Percentiles rank a stretch among this genome's conserved stretches.
These are phyloP conservation scores for Sminthurides aquaticus DNA, from an alignment of 2,888 invertebrate genomes.

Conservation along the genomic window DNA sequence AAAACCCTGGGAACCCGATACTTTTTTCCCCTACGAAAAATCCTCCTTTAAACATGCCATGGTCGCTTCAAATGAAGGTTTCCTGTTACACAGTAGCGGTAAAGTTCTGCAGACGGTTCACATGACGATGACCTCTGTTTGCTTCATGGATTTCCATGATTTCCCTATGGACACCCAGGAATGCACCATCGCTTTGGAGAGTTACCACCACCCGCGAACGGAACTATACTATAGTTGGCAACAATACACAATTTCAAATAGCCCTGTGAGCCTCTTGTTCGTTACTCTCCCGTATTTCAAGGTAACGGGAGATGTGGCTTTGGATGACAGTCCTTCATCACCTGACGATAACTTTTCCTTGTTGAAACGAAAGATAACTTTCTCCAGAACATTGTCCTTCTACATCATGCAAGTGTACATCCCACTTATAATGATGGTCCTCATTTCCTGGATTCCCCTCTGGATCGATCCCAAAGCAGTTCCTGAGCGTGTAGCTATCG, in stretches of 20 bases:
- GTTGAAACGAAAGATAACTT: background rate
- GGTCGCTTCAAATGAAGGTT: background rate
- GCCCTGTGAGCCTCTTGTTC: background rate
- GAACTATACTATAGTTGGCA: conserved; percentile 6
- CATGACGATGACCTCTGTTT: background rate
- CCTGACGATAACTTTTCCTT: background rate
- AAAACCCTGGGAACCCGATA: conserved; percentile 12
- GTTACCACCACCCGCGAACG: background rate
- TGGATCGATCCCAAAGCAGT: background rate
- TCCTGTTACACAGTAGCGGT: background rate
- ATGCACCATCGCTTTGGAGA: conserved; percentile 4
- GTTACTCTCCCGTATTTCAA: background rate
- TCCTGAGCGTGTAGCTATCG: conserved; percentile 11
- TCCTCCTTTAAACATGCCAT: background rate
- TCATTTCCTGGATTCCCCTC: conserved; percentile 4
- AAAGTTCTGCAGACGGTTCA: background rate
- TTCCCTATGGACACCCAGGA: conserved; percentile 15
- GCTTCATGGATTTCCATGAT: conserved; percentile 10
- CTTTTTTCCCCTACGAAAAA: conserved; percentile 9
- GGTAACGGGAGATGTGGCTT: too few relatives aligned
- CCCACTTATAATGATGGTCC: background rate
- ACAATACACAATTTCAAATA: background rate
- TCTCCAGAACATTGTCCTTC: background rate
- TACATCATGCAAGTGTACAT: conserved; percentile 6
- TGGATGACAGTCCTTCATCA: conserved; percentile 1